Evolutionary conservation across 2,113 vertebrate genomes (phyloP), one percentile per base, ranked within the genome.

Genomic region (Gnathonemus echidnorhynchus): DNA sequence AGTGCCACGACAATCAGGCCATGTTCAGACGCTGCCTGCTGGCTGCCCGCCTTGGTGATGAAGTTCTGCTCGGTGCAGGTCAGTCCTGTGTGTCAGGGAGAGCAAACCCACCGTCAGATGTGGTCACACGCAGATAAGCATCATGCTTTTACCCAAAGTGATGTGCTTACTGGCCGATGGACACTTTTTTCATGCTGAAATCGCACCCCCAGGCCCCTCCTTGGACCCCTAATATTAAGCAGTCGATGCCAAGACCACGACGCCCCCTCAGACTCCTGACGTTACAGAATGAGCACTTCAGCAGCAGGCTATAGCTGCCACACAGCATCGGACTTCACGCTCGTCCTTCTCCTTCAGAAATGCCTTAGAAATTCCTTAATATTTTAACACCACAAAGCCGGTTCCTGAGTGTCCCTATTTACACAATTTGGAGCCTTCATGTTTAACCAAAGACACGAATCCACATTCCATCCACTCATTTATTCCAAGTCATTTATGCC

Each of bases 61-160:
- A 99, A 98, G 93, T 99, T 99, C 93, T 99, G 98, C 91, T 99
- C 98, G 0, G 97, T 98, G 87, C 98, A 99, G 0, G 98, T 98
- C 93, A 99, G 93, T 6, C 98, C 98, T 99, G 90, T 19, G 21
- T 9, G 35, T 15, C 27, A 7, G 31, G 3, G 50, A 53, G 31
- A 35, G 86, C n/a, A 56, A 19, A 15, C 11, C 11, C 46, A 50
- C 3, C 1, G 0, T 86, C 35, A 53, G 74, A 6, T 42, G 17
- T 19, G 74, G 31, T 42, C 13, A 42, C 74, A 5, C 1, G 31
- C 9, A 31, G 10, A 74, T 15, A 35, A 31, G 66, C 27, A 74
- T 4, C n/a, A 74, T 7, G 10, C 4, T 15, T 39, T 39, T 77
- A 39, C 70, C 58, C 24, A 10, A 66, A 66, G 58, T 66, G 21